Evolutionary conservation across 2,797 vertebrate genomes (phyloP), one percentile per base, ranked within the genome.

Genomic region (Clarias fuscus): DNA sequence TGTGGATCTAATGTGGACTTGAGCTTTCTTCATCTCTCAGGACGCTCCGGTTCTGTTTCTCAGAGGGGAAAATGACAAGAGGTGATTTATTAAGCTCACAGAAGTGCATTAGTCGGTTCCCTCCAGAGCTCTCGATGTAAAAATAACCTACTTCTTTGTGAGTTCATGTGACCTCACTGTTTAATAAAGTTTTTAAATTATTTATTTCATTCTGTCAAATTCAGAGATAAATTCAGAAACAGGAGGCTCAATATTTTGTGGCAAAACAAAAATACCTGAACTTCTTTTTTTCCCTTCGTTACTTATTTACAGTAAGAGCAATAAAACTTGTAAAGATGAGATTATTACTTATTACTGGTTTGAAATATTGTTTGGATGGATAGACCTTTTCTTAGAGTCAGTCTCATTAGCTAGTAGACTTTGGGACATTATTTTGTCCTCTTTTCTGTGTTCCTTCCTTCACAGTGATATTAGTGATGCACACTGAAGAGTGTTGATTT

Each of bases 1-100:
- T 84, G 56, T 11, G 48, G 62, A n/a, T 43, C 68, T 30, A 18
- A 61, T 5, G 37, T 27, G 13, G 48, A 82, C n/a, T 20, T 48
- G 59, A 43, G 61, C 22, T 18, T 65, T 33, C 79, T 24, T 83
- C 27, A 24, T 71, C 67, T 83, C 11, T 0, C 13, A 75, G 59
- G 58, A 75, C 0, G 30, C 20, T 48, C 11, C 0, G 30, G 27
- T 40, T 22, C 48, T 15, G 5, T 40, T 62, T 40, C 77, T 62
- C 58, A 24, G 18, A 62, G 81, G 27, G 48, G 37, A 3, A 72
- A 83, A 61, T 43, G 67, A 73, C 67, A 71, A 40, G 56, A 83
- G 56, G 53, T 56, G 53, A 59, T 73, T 84, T 84, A 84, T 62
- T 7, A 37, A 84, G 82, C 82, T 14, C 37, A 53, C 24, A 67